These are phyloP conservation scores for Falco berigora DNA, from an alignment of 2,797 vertebrate genomes.

Conservation along the genomic window DNA sequence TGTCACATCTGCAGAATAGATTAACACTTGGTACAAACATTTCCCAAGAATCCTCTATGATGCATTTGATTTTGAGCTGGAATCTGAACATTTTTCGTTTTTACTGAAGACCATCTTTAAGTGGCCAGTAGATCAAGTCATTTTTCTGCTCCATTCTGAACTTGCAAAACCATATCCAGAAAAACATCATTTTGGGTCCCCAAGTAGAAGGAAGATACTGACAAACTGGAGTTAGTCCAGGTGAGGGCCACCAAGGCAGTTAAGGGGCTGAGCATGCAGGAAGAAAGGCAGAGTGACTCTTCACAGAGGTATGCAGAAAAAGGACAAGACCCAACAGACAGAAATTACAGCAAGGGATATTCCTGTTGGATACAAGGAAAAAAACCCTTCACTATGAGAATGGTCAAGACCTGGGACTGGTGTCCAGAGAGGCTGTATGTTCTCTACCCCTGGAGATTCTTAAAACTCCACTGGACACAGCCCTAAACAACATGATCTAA, in stretches of 20 bases:
- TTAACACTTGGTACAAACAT: not conserved
- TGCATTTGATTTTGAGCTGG: not conserved
- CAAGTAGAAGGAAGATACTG: not conserved
- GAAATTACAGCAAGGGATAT: not conserved
- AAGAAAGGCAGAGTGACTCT: not conserved
- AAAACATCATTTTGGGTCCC: not conserved
- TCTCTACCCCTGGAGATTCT: not conserved
- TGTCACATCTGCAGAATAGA: not conserved
- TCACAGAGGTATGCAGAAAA: not conserved
- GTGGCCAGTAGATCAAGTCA: not conserved
- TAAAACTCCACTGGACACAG: not conserved
- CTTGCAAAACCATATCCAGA: not conserved
- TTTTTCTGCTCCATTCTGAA: not conserved
- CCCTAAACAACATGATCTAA: not conserved
- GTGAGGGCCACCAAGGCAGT: not conserved
- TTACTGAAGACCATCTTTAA: not conserved
- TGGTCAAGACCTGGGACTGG: not conserved
- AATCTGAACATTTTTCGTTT: not conserved
- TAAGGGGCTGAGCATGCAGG: not conserved
- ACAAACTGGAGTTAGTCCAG: not conserved
- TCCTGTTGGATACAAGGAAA: not conserved
- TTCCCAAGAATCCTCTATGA: not conserved
- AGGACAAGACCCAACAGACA: not conserved
- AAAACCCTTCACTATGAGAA: not conserved
- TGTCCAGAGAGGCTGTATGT: not conserved